Percentiles rank a stretch among this genome's conserved stretches.
phyloP scores from a whole-genome alignment of 2,797 vertebrate species.

The Telmatherina bonti region DNA sequence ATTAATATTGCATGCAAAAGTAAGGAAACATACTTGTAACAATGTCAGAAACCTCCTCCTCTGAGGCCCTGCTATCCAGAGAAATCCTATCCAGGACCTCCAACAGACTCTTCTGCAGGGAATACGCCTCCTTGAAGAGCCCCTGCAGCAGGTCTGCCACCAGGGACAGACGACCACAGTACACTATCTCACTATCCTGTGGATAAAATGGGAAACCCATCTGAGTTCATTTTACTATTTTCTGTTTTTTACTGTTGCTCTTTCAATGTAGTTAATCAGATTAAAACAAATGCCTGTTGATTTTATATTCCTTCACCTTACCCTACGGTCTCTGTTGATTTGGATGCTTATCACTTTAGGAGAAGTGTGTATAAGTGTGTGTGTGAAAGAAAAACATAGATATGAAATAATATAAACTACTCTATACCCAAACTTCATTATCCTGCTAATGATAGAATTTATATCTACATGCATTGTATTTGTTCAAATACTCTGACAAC shows the following conservation, averaged over 20 bases:
- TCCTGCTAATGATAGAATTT: too few relatives aligned
- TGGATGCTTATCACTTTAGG: not conserved
- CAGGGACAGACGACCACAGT: constrained; percentile 89
- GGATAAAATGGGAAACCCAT: constrained; percentile 15
- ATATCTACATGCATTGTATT: too few relatives aligned
- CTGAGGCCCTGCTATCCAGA: constrained; percentile 76
- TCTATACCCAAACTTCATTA: too few relatives aligned
- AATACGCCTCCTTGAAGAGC: constrained; percentile 93
- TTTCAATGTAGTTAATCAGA: not conserved
- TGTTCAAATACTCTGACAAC: too few relatives aligned
- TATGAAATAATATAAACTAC: too few relatives aligned
- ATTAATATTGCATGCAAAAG: not conserved
- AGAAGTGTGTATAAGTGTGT: too few relatives aligned
- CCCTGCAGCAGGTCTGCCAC: constrained; percentile 93
- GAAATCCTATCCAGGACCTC: constrained; percentile 89
- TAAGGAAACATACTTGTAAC: constrained; percentile 82
- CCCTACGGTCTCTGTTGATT: not conserved
- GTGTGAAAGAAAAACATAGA: too few relatives aligned
- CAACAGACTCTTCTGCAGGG: constrained; percentile 92
- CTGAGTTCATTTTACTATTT: not conserved
- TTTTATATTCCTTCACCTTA: not conserved
- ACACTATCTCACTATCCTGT: constrained; percentile 92
- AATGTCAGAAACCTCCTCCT: constrained; percentile 83
- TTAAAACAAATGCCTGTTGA: not conserved
- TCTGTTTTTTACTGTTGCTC: not conserved